These are phyloP conservation scores for Dysidea cf. avara DNA, from an alignment of 37 sponge, comb jelly and placozoan species.

Conservation along the genomic window DNA sequence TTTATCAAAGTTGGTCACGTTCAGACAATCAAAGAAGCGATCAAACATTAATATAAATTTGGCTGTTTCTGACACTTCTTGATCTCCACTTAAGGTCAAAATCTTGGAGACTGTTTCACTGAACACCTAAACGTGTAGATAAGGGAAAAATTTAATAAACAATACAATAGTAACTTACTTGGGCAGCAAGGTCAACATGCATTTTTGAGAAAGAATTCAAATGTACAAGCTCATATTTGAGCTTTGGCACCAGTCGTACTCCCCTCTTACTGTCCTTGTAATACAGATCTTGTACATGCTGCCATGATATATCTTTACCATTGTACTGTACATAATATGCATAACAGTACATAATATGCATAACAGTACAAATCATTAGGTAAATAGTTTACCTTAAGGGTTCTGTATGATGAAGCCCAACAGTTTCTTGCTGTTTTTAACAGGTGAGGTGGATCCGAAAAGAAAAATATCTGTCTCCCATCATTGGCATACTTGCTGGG, in stretches of 20 bases:
- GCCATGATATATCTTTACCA: too few relatives aligned
- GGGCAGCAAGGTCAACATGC: neutral
- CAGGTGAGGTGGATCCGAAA: too few relatives aligned
- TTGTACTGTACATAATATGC: neutral
- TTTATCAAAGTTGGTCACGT: too few relatives aligned
- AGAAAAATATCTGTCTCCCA: too few relatives aligned
- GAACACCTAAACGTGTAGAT: neutral
- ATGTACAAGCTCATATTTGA: neutral
- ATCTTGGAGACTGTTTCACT: neutral
- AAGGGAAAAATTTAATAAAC: neutral
- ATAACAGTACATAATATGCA: too few relatives aligned
- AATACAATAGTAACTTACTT: neutral
- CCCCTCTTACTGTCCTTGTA: neutral
- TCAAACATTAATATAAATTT: conserved; percentile 1
- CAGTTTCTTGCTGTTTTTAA: too few relatives aligned
- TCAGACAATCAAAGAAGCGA: neutral
- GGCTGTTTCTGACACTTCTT: neutral
- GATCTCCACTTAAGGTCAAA: neutral
- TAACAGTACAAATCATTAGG: too few relatives aligned
- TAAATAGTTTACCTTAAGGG: too few relatives aligned
- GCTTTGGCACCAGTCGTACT: neutral
- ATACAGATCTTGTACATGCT: neutral
- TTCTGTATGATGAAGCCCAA: too few relatives aligned
- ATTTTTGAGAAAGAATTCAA: neutral
- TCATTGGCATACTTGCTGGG: too few relatives aligned